Base-by-base conservation (phyloP, 2,888 invertebrate genomes). In the Miltochrista miniata region DNA sequence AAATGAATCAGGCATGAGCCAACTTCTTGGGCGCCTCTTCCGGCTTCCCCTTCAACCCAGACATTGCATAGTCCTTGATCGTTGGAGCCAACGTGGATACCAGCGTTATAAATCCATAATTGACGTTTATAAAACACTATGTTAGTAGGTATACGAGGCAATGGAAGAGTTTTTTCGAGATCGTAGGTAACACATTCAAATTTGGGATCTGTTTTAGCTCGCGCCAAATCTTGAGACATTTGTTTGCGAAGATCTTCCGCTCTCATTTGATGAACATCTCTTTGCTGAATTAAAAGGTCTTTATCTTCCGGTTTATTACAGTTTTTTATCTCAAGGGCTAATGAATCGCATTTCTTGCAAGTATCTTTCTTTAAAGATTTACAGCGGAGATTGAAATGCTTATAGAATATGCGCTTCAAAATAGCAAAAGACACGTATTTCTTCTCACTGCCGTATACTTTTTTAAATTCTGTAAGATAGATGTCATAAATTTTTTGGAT, bases 41-140 rank as follows among this genome's bases (percentile, higher is more conserved):
- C 51, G 13, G 63, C 59, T 50, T 63, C 58, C 11, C 52, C 55
- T 53, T 61, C 59, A n/a, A 59, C 48, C 59, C 62, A 62, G 18
- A 59, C 30, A 46, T 60, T 44, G 48, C 56, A 62, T 31, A 48
- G 49, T 8, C 41, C 63, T 42, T 50, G n/a, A 42, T 56, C 59
- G 12, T 47, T 48, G 7, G 48, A 54, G 13, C 57, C 63, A 39
- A 43, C 35, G 41, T 56, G 54, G 37, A 60, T 62, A 12, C 60
- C 57, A 37, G 49, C 41, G 49, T 61, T 64, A 41, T 59, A 61
- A 1, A 61, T 33, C 55, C 56, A 58, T 24, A 60, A 39, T 38
- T 63, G 65, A 12, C 57, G 45, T 43, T 65, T 65, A 42, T 65
- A 62, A 45, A 61, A 59, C 4, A 61, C 56, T 29, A 55, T 45